Evolutionary conservation across 2,113 vertebrate genomes (phyloP).

Genomic region (Emydocephalus ijimae): DNA sequence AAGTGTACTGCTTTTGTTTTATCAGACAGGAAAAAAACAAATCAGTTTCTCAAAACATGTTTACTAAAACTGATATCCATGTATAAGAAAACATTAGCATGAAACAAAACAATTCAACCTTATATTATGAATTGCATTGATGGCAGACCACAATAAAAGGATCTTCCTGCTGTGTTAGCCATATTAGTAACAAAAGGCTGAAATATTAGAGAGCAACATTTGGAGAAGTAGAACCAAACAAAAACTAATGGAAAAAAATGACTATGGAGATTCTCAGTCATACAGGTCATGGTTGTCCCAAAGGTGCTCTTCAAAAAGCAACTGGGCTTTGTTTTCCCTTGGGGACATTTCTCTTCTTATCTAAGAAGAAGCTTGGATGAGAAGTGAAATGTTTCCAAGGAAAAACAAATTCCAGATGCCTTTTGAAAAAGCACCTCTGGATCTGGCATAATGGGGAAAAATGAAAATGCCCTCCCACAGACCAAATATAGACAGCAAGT

Average conservation of each 20-base stretch:
- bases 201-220: not conserved
- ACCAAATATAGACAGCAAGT: not conserved
- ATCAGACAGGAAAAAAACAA: not conserved
- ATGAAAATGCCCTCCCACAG: not conserved
- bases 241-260: not conserved
- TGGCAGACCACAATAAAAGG: not conserved
- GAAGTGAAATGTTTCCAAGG: not conserved
- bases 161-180: not conserved
- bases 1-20: not conserved
- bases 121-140: not conserved
- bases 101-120: not conserved
- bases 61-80: not conserved
- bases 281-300: not conserved
- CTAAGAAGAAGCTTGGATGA: not conserved
- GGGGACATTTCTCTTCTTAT: not conserved
- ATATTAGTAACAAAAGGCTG: not conserved
- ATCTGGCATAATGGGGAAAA: not conserved
- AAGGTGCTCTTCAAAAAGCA: not conserved
- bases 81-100: not conserved
- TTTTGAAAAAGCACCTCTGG: not conserved
- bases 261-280: not conserved
- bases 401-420: not conserved
- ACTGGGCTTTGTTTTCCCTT: not conserved
- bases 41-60: not conserved
- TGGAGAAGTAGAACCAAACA: not conserved